Evolutionary conservation across 1,140 invertebrate genomes (phyloP).

Genomic region (Steinernema khuongi): DNA sequence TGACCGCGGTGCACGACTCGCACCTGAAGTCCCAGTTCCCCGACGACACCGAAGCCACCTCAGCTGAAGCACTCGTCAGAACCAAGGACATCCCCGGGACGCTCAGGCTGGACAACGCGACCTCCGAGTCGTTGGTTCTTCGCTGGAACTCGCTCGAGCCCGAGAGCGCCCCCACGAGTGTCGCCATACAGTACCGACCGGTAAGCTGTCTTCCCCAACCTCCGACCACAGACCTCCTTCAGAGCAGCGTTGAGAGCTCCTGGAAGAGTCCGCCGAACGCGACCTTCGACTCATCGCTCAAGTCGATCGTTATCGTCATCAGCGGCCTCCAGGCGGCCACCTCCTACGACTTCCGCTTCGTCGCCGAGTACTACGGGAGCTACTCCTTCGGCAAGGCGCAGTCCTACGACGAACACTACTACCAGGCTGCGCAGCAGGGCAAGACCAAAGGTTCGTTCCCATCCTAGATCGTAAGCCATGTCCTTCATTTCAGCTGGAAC

Average conservation of each 20-base stretch:
- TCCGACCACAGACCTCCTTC: constrained; percentile 4
- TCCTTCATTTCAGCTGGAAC: constrained; percentile 45
- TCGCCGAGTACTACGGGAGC: constrained; percentile 44
- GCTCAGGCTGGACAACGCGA: constrained; percentile 51
- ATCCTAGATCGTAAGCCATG: background rate
- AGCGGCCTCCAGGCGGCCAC: constrained; percentile 48
- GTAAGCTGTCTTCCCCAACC: constrained; percentile 27
- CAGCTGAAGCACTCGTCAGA: constrained; percentile 43
- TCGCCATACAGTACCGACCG: constrained; percentile 50
- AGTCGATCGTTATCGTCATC: constrained; percentile 34
- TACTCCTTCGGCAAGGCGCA: constrained; percentile 36
- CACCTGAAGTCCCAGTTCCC: constrained; percentile 47
- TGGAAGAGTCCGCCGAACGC: constrained; percentile 47
- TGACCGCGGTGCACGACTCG: constrained; percentile 52
- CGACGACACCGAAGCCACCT: constrained; percentile 54
- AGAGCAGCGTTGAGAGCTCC: constrained; percentile 43
- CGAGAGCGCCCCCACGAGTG: constrained; percentile 31
- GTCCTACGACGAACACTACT: constrained; percentile 46
- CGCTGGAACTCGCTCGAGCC: constrained; percentile 50
- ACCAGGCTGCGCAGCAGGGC: constrained; percentile 49
- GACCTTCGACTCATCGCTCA: constrained; percentile 39
- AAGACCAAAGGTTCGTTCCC: constrained; percentile 47
- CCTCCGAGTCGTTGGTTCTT: constrained; percentile 45
- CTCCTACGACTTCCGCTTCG: constrained; percentile 55
- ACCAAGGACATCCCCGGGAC: constrained; percentile 55